phyloP scores from a whole-genome alignment of 2,888 invertebrate genomes.

The Eilema griseolum region DNA sequence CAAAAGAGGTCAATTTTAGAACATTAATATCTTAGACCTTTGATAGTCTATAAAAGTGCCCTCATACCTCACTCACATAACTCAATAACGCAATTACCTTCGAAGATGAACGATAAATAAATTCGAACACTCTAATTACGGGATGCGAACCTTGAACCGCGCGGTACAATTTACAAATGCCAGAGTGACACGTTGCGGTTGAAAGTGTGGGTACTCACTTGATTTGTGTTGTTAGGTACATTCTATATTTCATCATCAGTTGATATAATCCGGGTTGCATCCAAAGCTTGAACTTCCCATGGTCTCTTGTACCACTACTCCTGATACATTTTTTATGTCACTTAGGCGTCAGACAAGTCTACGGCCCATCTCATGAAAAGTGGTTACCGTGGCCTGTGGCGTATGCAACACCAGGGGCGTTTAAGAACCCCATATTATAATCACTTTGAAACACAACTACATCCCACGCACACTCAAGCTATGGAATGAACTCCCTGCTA shows the following conservation, averaged over 20 bases:
- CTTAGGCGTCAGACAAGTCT: too few species aligned
- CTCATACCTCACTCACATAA: constrained; percentile 23
- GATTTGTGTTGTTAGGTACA: background rate
- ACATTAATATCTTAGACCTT: background rate
- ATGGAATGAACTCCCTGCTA: too few species aligned
- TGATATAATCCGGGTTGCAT: background rate
- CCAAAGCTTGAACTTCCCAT: background rate
- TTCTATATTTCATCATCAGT: background rate
- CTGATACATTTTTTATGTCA: too few species aligned
- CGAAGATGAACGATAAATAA: constrained; percentile 46
- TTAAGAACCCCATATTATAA: too few species aligned
- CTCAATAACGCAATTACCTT: constrained; percentile 31
- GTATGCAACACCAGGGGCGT: too few species aligned
- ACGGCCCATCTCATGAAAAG: too few species aligned
- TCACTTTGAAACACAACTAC: too few species aligned
- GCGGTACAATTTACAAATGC: constrained; percentile 42
- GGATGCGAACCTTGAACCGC: constrained; percentile 49
- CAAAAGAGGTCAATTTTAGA: background rate
- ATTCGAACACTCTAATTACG: constrained; percentile 48
- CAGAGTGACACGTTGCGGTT: constrained; percentile 42
- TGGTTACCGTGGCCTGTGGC: too few species aligned
- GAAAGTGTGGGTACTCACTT: constrained; percentile 8
- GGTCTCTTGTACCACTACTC: too few species aligned
- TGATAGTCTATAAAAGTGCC: background rate
- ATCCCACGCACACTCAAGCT: too few species aligned